These are phyloP conservation scores for Petrolisthes cinctipes DNA, from an alignment of 2,888 invertebrate genomes.

Conservation along the genomic window DNA sequence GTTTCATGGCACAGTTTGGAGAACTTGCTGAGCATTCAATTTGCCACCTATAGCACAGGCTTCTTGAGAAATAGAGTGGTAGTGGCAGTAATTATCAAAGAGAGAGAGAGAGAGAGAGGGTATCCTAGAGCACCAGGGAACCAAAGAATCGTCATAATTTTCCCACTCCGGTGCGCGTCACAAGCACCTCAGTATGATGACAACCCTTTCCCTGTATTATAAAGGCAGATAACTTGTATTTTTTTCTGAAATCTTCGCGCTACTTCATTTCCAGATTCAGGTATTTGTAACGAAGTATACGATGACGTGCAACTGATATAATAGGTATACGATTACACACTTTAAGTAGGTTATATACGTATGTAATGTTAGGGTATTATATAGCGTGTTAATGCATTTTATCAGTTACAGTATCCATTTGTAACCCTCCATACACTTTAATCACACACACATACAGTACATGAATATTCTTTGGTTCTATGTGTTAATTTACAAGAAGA, in stretches of 20 bases:
- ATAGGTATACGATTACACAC: constrained; percentile 60
- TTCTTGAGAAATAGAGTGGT: neutral
- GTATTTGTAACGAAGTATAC: constrained; percentile 63
- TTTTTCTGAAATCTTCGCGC: constrained; percentile 52
- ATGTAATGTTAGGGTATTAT: constrained; percentile 49
- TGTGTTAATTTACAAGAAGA: constrained; percentile 44
- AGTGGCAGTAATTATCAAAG: neutral
- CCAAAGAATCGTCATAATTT: constrained; percentile 56
- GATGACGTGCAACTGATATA: constrained; percentile 60
- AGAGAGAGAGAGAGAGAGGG: constrained; percentile 34
- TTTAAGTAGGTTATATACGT: constrained; percentile 54
- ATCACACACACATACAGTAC: constrained; percentile 5
- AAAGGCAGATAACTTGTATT: constrained; percentile 49
- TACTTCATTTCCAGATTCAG: constrained; percentile 56
- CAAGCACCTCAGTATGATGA: constrained; percentile 24
- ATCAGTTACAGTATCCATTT: constrained; percentile 58
- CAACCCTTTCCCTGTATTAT: constrained; percentile 28
- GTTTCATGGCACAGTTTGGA: no score
- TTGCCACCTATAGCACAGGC: no score
- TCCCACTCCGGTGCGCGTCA: constrained; percentile 43
- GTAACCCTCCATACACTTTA: constrained; percentile 24
- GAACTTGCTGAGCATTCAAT: no score
- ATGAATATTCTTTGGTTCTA: constrained; percentile 62
- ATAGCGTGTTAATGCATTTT: constrained; percentile 51
- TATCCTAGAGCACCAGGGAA: constrained; percentile 49